A percentile compares a stretch with the other conserved stretches of the same genome.
These are phyloP conservation scores for Syngnathoides biaculeatus DNA, from an alignment of 2,113 vertebrate species.

Conservation along the genomic window DNA sequence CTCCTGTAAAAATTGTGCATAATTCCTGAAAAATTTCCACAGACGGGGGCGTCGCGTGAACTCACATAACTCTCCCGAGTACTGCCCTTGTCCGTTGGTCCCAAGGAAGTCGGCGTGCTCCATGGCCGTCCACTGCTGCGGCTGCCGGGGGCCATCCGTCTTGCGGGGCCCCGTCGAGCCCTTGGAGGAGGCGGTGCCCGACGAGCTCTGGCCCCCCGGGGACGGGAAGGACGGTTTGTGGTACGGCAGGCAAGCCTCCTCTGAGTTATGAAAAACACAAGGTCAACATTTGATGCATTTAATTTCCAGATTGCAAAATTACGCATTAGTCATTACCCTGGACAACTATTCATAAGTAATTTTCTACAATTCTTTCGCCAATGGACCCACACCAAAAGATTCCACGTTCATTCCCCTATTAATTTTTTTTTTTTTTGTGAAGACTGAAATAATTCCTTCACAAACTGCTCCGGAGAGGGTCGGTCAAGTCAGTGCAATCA, in stretches of 20 bases:
- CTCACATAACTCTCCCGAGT: constrained; percentile 88
- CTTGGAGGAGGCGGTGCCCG: constrained; percentile 95
- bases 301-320: background rate
- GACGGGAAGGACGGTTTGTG: constrained; percentile 96
- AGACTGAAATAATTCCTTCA: too few species aligned
- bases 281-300: background rate
- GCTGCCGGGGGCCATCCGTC: constrained; percentile 75
- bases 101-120: constrained; percentile 92
- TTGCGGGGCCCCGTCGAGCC: constrained; percentile 95
- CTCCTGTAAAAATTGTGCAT: too few species aligned
- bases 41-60: background rate
- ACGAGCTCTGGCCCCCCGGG: constrained; percentile 92
- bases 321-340: too few species aligned
- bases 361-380: too few species aligned
- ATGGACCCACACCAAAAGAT: too few species aligned
- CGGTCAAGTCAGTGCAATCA: too few species aligned
- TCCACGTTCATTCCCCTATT: too few species aligned
- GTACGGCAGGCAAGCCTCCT: constrained; percentile 91
- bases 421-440: too few species aligned
- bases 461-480: too few species aligned
- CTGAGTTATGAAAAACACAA: too few species aligned
- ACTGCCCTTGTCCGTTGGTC: constrained; percentile 88
- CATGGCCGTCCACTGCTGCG: constrained; percentile 80
- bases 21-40: too few species aligned
- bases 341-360: too few species aligned